phyloP scores from a whole-genome alignment of 2,113 vertebrate species.

The Melanocharis versteri region DNA sequence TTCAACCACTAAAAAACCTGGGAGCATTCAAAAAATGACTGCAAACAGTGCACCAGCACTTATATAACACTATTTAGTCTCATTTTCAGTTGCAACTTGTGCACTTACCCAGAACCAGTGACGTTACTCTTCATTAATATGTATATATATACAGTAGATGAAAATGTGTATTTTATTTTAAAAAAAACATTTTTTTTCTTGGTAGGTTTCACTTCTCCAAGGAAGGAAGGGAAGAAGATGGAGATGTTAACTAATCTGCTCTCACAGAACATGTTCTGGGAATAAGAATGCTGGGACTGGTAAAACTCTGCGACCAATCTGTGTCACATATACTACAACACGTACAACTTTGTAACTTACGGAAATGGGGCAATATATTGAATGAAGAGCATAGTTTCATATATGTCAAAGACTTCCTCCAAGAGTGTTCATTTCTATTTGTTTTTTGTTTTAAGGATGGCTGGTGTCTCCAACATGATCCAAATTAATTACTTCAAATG shows the following conservation, averaged over 20 bases:
- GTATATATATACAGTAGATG: not conserved
- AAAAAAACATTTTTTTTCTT: not conserved
- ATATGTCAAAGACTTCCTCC: conserved; percentile 67
- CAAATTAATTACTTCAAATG: conserved; percentile 62
- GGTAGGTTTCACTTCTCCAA: not conserved
- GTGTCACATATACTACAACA: conserved; percentile 67
- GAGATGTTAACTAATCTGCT: conserved; percentile 23
- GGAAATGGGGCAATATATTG: conserved; percentile 68
- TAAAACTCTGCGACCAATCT: conserved; percentile 42
- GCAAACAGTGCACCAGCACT: not conserved
- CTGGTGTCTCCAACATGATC: conserved; percentile 60
- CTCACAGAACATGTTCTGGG: not conserved
- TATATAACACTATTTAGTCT: not conserved
- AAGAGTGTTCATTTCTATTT: conserved; percentile 32
- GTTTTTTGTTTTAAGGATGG: conserved; percentile 59
- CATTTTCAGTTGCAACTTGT: not conserved
- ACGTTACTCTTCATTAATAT: not conserved
- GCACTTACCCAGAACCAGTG: conserved; percentile 1
- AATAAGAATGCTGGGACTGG: conserved; percentile 23
- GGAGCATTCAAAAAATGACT: not conserved
- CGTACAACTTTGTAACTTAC: conserved; percentile 69
- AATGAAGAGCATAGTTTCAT: conserved; percentile 73
- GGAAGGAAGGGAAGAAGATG: conserved; percentile 14
- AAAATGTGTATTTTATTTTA: not conserved
- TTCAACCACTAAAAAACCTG: not conserved